These are phyloP conservation scores for Caloenas nicobarica DNA, from an alignment of 2,113 vertebrate species.

Conservation along the genomic window DNA sequence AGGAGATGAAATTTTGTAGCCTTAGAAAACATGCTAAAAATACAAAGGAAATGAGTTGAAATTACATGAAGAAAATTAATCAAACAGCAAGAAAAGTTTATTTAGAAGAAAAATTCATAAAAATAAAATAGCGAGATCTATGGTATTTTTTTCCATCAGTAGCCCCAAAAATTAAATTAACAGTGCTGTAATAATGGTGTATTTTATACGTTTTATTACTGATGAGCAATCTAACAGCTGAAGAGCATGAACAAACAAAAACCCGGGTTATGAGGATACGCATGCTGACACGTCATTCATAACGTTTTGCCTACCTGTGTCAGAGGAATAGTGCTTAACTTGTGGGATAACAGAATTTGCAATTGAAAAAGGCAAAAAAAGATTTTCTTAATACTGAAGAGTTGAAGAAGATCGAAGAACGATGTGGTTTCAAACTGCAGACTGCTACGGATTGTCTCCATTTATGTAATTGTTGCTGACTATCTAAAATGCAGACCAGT, in stretches of 20 bases:
- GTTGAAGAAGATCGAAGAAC: not conserved
- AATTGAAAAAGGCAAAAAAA: not conserved
- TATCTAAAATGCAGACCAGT: not conserved
- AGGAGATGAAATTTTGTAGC: not conserved
- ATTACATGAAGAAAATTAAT: not conserved
- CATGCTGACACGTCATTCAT: not conserved
- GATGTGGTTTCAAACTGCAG: not conserved
- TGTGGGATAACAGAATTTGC: not conserved
- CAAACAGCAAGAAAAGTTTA: not conserved
- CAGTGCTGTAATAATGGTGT: not conserved
- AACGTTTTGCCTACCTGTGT: not conserved
- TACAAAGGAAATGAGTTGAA: not conserved
- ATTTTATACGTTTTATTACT: not conserved
- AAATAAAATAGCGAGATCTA: not conserved
- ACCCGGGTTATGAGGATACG: not conserved
- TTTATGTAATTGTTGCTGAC: not conserved
- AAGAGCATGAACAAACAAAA: not conserved
- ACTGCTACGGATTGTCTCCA: not conserved
- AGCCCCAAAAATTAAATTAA: not conserved
- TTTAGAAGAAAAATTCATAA: not conserved
- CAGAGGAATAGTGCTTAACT: not conserved
- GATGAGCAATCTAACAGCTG: not conserved
- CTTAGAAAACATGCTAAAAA: not conserved
- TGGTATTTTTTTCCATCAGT: not conserved
- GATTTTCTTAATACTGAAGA: not conserved